These are phyloP conservation scores for Philhelius pedissequus DNA, from an alignment of 2,888 invertebrate species.

Conservation along the genomic window DNA sequence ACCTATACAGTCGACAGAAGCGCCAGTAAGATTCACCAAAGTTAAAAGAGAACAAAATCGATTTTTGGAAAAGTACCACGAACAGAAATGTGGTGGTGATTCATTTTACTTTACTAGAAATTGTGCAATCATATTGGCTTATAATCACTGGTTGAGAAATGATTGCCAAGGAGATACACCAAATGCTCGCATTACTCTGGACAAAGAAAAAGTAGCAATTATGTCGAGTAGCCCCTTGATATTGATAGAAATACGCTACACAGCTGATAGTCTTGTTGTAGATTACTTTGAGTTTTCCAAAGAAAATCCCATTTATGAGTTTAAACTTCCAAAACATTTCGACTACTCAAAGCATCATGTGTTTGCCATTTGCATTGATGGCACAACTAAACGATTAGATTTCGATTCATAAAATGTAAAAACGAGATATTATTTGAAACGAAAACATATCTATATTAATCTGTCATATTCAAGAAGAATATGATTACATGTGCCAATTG, in stretches of 20 bases:
- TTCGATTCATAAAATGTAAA: background rate
- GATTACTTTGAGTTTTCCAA: constrained; percentile 73
- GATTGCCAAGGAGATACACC: background rate
- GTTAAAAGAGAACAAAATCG: constrained; percentile 71
- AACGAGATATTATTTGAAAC: background rate
- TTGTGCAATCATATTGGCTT: constrained; percentile 75
- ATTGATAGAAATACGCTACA: constrained; percentile 76
- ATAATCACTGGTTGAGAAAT: constrained; percentile 76
- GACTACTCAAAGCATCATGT: constrained; percentile 71
- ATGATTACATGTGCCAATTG: constrained; percentile 3
- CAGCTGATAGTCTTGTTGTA: constrained; percentile 73
- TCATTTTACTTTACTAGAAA: constrained; percentile 76
- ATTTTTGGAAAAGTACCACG: constrained; percentile 76
- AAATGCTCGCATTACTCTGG: background rate
- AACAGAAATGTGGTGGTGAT: constrained; percentile 75
- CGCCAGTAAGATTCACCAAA: constrained; percentile 73
- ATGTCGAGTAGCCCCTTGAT: constrained; percentile 62
- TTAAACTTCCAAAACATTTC: constrained; percentile 69
- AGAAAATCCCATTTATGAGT: constrained; percentile 62
- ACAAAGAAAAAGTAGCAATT: background rate
- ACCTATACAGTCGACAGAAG: background rate
- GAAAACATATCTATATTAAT: background rate
- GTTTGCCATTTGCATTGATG: constrained; percentile 74
- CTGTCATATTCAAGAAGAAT: background rate
- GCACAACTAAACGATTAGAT: constrained; percentile 72